These are phyloP conservation scores for Aricia agestis DNA, from an alignment of 1,140 invertebrate species.

Conservation along the genomic window DNA sequence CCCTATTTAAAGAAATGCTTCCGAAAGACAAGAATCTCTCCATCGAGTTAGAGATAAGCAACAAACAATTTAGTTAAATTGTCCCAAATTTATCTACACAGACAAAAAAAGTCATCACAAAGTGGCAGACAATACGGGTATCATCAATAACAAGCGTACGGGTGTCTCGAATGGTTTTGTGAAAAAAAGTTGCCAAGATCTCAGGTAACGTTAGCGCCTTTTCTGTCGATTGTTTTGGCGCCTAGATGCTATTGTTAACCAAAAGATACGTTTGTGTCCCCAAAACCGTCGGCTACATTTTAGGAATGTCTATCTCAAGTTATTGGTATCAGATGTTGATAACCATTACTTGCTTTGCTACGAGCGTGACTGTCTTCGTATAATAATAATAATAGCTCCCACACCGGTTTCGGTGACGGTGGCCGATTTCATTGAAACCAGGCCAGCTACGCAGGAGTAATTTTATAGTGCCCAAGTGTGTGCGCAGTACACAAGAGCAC, in stretches of 20 bases:
- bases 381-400: no score
- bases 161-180: conserved; percentile 27
- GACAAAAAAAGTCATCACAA: conserved; percentile 22
- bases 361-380: not conserved
- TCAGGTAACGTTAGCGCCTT: conserved; percentile 58
- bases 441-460: no score
- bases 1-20: not conserved
- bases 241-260: conserved; percentile 31
- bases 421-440: no score
- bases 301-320: not conserved
- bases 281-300: not conserved
- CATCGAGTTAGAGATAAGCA: not conserved
- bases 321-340: not conserved
- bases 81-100: conserved; percentile 35
- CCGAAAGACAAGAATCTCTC: not conserved
- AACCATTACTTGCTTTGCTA: not conserved
- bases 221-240: conserved; percentile 56
- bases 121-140: conserved; percentile 43
- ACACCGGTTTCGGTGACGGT: no score
- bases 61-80: conserved; percentile 15
- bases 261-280: not conserved
- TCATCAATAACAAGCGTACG: conserved; percentile 50
- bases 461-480: no score
- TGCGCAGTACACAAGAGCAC: no score
- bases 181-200: conserved; percentile 45